Base-by-base conservation (phyloP, 1,140 invertebrate genomes). In the Medauroidea extradentata region DNA sequence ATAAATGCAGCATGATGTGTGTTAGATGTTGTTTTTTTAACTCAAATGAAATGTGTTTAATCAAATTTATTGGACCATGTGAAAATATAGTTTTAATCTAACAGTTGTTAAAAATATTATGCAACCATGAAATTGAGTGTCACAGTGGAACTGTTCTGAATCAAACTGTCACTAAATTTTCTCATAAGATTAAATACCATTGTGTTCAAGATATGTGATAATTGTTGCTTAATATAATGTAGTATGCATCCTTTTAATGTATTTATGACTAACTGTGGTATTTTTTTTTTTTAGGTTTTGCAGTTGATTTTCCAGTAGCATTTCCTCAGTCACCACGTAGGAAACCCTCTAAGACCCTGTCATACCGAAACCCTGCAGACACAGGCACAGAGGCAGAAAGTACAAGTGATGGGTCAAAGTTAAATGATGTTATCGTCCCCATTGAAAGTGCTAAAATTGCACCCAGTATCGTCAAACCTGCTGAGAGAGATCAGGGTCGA, bases 301-400 rank as follows among this genome's bases (percentile, higher is more conserved):
- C 79, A 59, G 75, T 77, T 68, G 70, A 81, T 73, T 73, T 80
- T 73, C 29, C 64, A 67, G 64, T 76, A 70, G 63, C 70, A 67
- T 67, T 79, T 71, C 63, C 75, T 39, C 77, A 76, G 51, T 71
- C 73, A 2, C 64, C 74, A 0, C 65, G 71, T 48, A 70, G 63
- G 44, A 2, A 18, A 14, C 7, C 9, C 50, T 29, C 18, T 16
- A n/a, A 43, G 44, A 14, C 19, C n/a, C 18, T 38, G 13, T 9
- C 18, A 21, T 19, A 9, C n/a, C 0, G 1, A 16, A 23, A 43
- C 9, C 11, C 23, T 21, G 42, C 7, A 46, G 44, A 18, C 19
- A 1, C 23, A 14, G 52, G 3, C 7, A 14, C 27, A 41, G 38
- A 54, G 16, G 38, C 23, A n/a, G 38, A 42, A 14, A 18, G n/a